phyloP scores from a whole-genome alignment of 2,888 invertebrate species.

The Temnothorax unifasciatus region DNA sequence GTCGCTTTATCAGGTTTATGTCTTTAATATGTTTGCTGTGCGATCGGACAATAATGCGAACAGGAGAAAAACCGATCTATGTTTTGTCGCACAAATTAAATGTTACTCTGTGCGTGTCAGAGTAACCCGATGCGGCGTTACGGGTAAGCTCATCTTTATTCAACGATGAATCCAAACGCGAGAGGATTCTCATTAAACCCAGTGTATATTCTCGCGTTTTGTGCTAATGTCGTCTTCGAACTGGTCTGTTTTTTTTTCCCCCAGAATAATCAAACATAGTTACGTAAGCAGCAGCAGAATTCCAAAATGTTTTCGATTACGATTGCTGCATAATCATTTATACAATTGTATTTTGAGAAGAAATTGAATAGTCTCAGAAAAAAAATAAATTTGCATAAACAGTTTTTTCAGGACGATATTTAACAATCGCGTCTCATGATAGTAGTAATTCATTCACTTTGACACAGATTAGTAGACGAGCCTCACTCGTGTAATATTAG shows the following conservation, averaged over 20 bases:
- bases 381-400: too few species aligned
- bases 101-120: constrained; percentile 15
- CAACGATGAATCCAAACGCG: constrained; percentile 57
- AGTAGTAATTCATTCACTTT: background rate
- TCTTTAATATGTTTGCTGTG: constrained; percentile 10
- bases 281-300: constrained; percentile 4
- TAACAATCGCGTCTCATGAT: background rate
- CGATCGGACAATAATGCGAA: background rate
- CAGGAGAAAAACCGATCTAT: background rate
- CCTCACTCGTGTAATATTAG: background rate
- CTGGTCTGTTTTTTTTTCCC: constrained; percentile 14
- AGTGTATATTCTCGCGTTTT: constrained; percentile 61
- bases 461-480: background rate
- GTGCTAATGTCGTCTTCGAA: constrained; percentile 38
- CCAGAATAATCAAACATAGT: background rate
- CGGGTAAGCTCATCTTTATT: constrained; percentile 70
- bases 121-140: constrained; percentile 38
- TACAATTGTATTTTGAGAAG: background rate
- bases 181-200: constrained; percentile 62
- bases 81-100: constrained; percentile 54
- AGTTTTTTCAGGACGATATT: background rate
- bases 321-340: background rate
- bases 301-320: background rate
- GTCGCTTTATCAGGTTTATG: constrained; percentile 15
- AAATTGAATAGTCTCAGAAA: background rate